A percentile compares a stretch with the other conserved stretches of the same genome.
These are phyloP conservation scores for Sarcophaga rosellei DNA, from an alignment of 2,888 invertebrate genomes.

Conservation along the genomic window DNA sequence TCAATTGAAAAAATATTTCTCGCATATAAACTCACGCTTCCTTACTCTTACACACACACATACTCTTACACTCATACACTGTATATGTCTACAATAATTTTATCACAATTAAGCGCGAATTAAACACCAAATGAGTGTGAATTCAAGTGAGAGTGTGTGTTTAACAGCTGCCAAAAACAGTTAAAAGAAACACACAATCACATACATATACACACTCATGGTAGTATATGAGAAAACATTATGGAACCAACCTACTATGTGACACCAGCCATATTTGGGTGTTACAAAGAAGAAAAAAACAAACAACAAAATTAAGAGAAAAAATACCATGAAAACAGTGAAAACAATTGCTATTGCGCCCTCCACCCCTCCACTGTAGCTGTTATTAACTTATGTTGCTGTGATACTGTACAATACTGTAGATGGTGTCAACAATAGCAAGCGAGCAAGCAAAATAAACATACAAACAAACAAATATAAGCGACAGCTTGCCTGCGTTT, in stretches of 20 bases:
- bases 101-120: slow-evolving; percentile 37
- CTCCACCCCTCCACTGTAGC: background rate
- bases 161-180: background rate
- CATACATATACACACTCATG: no score
- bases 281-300: background rate
- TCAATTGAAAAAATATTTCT: background rate
- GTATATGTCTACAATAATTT: slow-evolving; percentile 8
- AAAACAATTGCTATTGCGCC: background rate
- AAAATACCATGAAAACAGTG: background rate
- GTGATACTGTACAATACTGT: slow-evolving; percentile 4
- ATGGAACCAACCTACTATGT: background rate
- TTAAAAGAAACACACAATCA: background rate
- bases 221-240: no score
- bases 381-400: slow-evolving; percentile 39
- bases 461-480: background rate
- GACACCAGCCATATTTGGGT: background rate
- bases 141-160: slow-evolving; percentile 4
- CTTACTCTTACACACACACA: background rate
- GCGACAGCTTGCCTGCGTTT: background rate
- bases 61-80: background rate
- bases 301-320: background rate
- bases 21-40: background rate
- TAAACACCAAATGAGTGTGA: slow-evolving; percentile 27
- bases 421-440: no score
- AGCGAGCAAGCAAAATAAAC: background rate